phyloP scores from a whole-genome alignment of 2,113 vertebrate genomes.

The Varanus salvator region DNA sequence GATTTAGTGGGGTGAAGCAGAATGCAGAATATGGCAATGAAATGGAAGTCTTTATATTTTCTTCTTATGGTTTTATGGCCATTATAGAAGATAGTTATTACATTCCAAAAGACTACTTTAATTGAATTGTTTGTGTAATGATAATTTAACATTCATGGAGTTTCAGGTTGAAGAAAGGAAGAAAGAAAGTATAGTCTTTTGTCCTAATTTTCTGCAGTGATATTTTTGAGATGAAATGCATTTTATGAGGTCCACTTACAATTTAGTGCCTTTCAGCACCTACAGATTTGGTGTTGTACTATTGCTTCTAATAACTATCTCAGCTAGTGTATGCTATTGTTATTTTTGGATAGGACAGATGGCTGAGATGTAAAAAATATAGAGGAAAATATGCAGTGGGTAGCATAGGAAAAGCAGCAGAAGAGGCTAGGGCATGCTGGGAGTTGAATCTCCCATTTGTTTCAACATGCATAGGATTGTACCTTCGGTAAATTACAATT shows the following conservation, averaged over 20 bases:
- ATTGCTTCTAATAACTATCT: constrained; percentile 6
- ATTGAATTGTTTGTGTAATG: constrained; percentile 59
- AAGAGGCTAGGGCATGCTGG: no score
- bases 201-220: background rate
- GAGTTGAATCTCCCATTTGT: no score
- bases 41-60: constrained; percentile 49
- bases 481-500: constrained; percentile 7
- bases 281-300: background rate
- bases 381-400: rapidly evolving
- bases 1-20: constrained; percentile 50
- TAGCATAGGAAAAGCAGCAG: background rate
- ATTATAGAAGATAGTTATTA: constrained; percentile 66
- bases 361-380: constrained; percentile 18
- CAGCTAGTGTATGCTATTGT: background rate
- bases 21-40: constrained; percentile 63
- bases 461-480: no score
- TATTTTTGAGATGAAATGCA: background rate
- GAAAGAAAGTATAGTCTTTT: rapidly evolving
- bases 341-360: background rate
- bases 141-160: constrained; percentile 40
- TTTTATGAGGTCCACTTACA: background rate
- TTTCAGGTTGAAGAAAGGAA: background rate
- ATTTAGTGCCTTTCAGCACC: background rate
- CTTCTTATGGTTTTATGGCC: constrained; percentile 49
- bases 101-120: constrained; percentile 64